Evolutionary conservation across 2,797 vertebrate species (phyloP).

Genomic region (Astyanax mexicanus): DNA sequence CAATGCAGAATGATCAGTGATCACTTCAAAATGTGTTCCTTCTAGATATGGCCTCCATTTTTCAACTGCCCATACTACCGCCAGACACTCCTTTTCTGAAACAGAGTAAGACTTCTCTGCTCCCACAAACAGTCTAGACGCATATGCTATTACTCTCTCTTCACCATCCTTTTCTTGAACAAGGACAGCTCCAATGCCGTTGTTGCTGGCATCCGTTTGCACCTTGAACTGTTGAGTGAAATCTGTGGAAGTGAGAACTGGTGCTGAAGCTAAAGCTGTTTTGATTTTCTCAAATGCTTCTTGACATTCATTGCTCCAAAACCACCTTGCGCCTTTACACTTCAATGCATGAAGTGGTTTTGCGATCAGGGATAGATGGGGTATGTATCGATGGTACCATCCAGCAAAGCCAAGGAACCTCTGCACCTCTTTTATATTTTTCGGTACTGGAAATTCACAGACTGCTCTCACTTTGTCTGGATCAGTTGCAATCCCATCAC

Average conservation of each 20-base stretch:
- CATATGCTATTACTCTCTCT: neutral
- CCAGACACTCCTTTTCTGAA: no score
- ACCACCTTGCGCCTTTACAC: neutral
- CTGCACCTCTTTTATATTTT: no score
- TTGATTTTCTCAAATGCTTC: neutral
- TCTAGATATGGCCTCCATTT: neutral
- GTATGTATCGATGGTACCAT: no score
- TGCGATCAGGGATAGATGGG: no score
- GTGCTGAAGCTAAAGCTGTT: neutral
- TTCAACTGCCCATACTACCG: neutral
- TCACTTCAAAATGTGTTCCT: neutral
- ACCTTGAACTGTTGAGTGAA: neutral
- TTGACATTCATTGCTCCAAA: neutral
- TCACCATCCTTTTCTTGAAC: neutral
- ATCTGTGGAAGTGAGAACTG: neutral
- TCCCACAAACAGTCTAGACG: neutral
- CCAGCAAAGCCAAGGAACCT: no score
- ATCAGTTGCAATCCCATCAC: no score
- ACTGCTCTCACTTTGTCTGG: no score
- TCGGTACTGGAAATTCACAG: no score
- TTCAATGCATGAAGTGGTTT: neutral
- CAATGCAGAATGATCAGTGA: neutral
- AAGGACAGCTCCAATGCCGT: neutral
- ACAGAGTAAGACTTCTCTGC: no score
- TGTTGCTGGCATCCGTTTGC: neutral